These are phyloP conservation scores for Vanessa atalanta DNA, from an alignment of 1,140 invertebrate species.

Conservation along the genomic window DNA sequence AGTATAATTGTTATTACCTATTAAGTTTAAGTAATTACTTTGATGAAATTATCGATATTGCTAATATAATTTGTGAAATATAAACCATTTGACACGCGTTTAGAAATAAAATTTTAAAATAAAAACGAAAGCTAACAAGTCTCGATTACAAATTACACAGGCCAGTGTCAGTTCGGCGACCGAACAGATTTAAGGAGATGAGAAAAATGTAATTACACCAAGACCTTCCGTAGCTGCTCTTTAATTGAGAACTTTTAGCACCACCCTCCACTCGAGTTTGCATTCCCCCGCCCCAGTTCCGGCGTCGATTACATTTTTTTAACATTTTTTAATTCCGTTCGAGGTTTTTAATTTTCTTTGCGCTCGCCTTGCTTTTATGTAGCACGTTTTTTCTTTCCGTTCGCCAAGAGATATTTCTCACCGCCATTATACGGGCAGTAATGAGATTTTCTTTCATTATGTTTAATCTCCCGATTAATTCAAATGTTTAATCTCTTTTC, in stretches of 20 bases:
- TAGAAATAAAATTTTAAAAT: slow-evolving; percentile 64
- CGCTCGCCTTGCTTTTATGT: slow-evolving; percentile 73
- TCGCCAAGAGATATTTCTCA: slow-evolving; percentile 73
- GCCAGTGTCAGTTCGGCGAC: slow-evolving; percentile 64
- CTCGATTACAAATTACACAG: slow-evolving; percentile 80
- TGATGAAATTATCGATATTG: too few relatives aligned
- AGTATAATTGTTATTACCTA: too few relatives aligned
- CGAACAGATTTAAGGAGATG: slow-evolving; percentile 76
- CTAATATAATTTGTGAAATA: too few relatives aligned
- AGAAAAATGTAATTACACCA: slow-evolving; percentile 79
- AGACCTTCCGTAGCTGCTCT: slow-evolving; percentile 69
- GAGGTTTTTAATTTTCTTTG: slow-evolving; percentile 77
- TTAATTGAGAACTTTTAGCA: slow-evolving; percentile 77
- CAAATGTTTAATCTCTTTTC: slow-evolving; percentile 79
- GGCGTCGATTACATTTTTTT: slow-evolving; percentile 80
- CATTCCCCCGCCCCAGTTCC: slow-evolving; percentile 43
- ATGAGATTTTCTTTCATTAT: slow-evolving; percentile 81
- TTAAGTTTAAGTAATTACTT: too few relatives aligned
- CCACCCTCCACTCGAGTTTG: slow-evolving; percentile 35
- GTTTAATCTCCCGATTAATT: slow-evolving; percentile 81
- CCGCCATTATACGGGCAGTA: slow-evolving; percentile 77
- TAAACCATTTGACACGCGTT: not conserved
- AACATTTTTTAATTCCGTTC: slow-evolving; percentile 79
- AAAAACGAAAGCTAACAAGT: slow-evolving; percentile 72
- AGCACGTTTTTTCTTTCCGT: slow-evolving; percentile 63